Percentiles rank a stretch among this genome's conserved stretches.
Evolutionary conservation across 2,888 invertebrate species (phyloP).

Genomic region (Tuberolachnus salignus): DNA sequence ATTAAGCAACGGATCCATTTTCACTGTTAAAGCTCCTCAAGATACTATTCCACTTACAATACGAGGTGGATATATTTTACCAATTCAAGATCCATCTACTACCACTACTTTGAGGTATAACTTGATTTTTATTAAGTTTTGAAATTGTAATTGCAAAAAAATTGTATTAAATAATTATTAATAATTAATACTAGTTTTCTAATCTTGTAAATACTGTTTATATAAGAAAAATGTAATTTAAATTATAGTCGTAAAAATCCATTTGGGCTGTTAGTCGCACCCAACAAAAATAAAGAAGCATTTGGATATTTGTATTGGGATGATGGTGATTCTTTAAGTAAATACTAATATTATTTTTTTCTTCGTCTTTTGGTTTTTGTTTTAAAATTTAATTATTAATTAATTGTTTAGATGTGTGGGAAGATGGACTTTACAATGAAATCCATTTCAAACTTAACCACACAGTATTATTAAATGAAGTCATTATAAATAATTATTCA

Average conservation of each 20-base stretch:
- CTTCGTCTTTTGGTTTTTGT: not conserved
- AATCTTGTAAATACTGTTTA: too few species aligned
- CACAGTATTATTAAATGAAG: conserved; percentile 17
- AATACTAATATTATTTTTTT: conserved; percentile 1
- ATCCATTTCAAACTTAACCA: conserved; percentile 32
- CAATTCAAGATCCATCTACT: conserved; percentile 69
- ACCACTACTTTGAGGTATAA: conserved; percentile 68
- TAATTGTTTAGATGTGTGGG: conserved; percentile 41
- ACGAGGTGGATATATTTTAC: conserved; percentile 75
- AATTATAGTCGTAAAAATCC: conserved; percentile 67
- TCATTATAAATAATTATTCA: conserved; percentile 38
- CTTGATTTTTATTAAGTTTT: not conserved
- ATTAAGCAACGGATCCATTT: conserved; percentile 59
- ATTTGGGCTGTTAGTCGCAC: conserved; percentile 71
- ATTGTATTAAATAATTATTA: too few species aligned
- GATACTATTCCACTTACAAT: conserved; percentile 71
- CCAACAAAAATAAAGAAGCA: conserved; percentile 64
- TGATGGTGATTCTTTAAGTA: conserved; percentile 77
- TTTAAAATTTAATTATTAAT: not conserved
- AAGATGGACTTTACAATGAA: conserved; percentile 42
- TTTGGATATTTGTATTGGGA: conserved; percentile 79
- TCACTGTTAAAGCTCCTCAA: conserved; percentile 67
- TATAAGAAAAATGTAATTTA: not conserved
- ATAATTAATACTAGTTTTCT: too few species aligned
- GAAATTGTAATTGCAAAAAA: too few species aligned